Percentiles rank a stretch among this genome's conserved stretches.
phyloP scores from a whole-genome alignment of 30 jellyfish, hydroid and myxozoan genomes.

The Pelagia noctiluca region DNA sequence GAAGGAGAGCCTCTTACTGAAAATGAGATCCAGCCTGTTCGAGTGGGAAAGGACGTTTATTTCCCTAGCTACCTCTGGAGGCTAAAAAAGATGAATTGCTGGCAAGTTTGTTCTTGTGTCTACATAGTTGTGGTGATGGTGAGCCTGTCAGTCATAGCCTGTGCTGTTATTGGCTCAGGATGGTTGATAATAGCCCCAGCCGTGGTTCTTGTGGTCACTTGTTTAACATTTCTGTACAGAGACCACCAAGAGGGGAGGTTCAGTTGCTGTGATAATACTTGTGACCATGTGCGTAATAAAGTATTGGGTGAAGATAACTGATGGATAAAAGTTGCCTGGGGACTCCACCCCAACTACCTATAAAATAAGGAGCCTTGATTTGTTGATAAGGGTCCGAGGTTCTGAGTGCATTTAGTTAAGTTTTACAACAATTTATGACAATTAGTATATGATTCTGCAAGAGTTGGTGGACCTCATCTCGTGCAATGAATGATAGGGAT shows the following conservation, averaged over 20 bases:
- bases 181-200: slow-evolving; percentile 55
- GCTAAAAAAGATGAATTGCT: slow-evolving; percentile 26
- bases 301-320: slow-evolving; percentile 41
- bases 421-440: too few relatives aligned
- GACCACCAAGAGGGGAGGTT: slow-evolving; percentile 35
- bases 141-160: slow-evolving; percentile 25
- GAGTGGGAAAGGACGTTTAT: neutral
- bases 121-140: slow-evolving; percentile 17
- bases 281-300: slow-evolving; percentile 17
- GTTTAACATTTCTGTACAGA: slow-evolving; percentile 31
- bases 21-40: neutral
- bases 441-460: too few relatives aligned
- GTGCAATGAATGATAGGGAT: too few relatives aligned
- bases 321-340: too few relatives aligned
- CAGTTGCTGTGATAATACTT: slow-evolving; percentile 32
- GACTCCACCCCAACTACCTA: too few relatives aligned
- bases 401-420: too few relatives aligned
- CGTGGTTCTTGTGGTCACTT: neutral
- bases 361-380: too few relatives aligned
- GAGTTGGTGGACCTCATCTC: too few relatives aligned
- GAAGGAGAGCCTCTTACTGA: too few relatives aligned
- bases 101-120: slow-evolving; percentile 31
- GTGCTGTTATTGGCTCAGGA: neutral
- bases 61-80: neutral
- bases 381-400: too few relatives aligned